Conservation (phyloP, 2,888 invertebrate genomes). For the Alentia gelatinosa region DNA sequence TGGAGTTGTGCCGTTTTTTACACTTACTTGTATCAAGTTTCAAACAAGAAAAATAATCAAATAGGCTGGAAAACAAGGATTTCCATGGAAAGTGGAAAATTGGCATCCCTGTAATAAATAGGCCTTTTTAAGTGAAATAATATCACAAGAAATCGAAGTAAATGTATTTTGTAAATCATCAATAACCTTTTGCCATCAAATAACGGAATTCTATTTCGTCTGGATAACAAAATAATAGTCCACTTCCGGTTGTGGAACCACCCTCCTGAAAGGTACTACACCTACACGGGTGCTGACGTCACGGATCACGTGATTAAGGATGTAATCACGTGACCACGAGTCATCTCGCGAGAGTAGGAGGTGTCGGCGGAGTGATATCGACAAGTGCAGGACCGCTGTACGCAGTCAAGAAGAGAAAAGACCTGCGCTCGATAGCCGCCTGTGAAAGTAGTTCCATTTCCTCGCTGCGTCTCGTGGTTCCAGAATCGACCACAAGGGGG, state of each 20-base stretch:
- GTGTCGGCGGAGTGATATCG: neutral
- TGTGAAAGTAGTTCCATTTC: slow-evolving; percentile 5
- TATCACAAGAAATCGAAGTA: too few relatives aligned
- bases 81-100: too few relatives aligned
- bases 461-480: neutral
- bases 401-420: neutral
- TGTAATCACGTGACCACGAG: neutral
- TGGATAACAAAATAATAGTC: too few relatives aligned
- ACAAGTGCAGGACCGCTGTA: neutral
- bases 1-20: too few relatives aligned
- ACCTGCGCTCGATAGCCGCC: neutral
- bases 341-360: neutral
- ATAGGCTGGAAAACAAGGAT: too few relatives aligned
- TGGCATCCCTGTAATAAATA: too few relatives aligned
- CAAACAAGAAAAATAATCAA: too few relatives aligned
- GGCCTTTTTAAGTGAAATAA: neutral
- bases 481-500: neutral
- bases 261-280: neutral
- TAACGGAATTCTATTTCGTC: too few relatives aligned
- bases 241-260: too few relatives aligned
- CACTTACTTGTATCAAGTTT: too few relatives aligned
- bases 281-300: neutral
- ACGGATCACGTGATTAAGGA: neutral
- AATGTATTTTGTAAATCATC: too few relatives aligned
- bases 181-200: neutral